Conservation (phyloP, 2,888 invertebrate species). For the Drosophila antonietae region DNA sequence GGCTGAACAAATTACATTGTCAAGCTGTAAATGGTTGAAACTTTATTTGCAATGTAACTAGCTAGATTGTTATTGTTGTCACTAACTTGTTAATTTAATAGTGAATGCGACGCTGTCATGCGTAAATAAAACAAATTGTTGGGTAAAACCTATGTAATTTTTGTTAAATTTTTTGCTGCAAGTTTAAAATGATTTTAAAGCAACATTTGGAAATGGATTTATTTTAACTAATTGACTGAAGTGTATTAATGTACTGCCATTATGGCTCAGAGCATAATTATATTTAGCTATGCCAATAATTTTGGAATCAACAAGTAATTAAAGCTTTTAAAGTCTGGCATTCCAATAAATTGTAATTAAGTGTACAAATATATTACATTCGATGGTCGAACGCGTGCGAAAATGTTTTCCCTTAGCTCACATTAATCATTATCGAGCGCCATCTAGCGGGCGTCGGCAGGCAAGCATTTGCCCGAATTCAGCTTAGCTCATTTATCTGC, state of each 20-base stretch:
- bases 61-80: constrained; percentile 5
- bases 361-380: constrained; percentile 17
- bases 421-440: constrained; percentile 76
- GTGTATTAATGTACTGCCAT: neutral
- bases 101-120: neutral
- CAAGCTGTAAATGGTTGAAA: constrained; percentile 11
- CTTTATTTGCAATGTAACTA: constrained; percentile 6
- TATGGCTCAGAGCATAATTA: neutral
- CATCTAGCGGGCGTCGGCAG: constrained; percentile 40
- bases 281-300: constrained; percentile 31
- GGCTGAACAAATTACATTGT: constrained; percentile 24
- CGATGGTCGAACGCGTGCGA: constrained; percentile 35
- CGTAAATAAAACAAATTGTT: constrained; percentile 2
- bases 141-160: neutral
- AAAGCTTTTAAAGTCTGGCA: constrained; percentile 29
- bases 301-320: constrained; percentile 58
- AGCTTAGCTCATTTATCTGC: constrained; percentile 73
- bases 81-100: constrained; percentile 5
- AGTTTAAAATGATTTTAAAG: neutral
- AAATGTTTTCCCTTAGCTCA: constrained; percentile 19
- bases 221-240: neutral
- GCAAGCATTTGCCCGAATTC: constrained; percentile 37
- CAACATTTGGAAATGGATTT: neutral
- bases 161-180: neutral
- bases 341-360: constrained; percentile 9